Conservation (phyloP, 2,888 invertebrate species). For the Tenthredo distinguenda region DNA sequence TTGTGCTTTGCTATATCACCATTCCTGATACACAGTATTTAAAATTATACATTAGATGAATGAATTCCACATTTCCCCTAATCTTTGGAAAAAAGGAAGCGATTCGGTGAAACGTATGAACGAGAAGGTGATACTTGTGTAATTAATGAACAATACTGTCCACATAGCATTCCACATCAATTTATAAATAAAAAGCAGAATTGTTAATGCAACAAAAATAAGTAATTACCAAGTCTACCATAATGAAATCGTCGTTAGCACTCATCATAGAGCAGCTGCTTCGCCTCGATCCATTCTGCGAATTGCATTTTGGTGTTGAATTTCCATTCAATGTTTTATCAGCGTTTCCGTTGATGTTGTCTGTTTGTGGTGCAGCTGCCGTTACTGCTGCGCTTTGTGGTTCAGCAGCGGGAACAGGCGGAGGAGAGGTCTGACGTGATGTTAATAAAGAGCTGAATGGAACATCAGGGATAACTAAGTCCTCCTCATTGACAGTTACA, state of each 20-base stretch:
- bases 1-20: background rate
- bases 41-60: background rate
- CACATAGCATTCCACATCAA: background rate
- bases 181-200: slow-evolving; percentile 56
- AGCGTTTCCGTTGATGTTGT: slow-evolving; percentile 75
- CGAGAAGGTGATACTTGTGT: background rate
- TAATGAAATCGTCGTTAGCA: slow-evolving; percentile 84
- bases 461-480: slow-evolving; percentile 81
- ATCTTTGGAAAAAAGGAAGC: background rate
- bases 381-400: slow-evolving; percentile 59
- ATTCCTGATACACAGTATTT: background rate
- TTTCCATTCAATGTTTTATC: slow-evolving; percentile 71
- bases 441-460: slow-evolving; percentile 83
- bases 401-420: slow-evolving; percentile 58
- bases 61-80: background rate
- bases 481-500: slow-evolving; percentile 80
- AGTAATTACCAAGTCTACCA: slow-evolving; percentile 85
- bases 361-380: slow-evolving; percentile 63
- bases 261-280: slow-evolving; percentile 79
- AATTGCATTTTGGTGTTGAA: slow-evolving; percentile 74
- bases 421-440: slow-evolving; percentile 74
- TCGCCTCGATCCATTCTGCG: slow-evolving; percentile 76
- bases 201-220: slow-evolving; percentile 62
- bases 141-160: background rate
- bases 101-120: background rate